Conservation (phyloP, 2,797 vertebrate species). For the Alectoris magna region DNA sequence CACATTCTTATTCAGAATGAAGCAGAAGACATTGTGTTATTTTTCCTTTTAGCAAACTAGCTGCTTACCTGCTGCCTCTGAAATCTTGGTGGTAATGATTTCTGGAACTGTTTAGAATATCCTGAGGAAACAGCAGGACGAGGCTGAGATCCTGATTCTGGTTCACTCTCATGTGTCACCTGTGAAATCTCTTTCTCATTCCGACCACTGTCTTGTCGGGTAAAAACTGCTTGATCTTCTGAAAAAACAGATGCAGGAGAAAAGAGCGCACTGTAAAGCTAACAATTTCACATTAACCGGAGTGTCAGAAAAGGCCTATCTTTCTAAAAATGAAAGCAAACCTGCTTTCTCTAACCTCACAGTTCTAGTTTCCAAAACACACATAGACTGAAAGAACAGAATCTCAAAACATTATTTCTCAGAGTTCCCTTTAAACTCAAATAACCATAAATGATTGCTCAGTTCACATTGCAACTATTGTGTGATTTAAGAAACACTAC, state of each 20-base stretch:
- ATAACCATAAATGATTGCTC: neutral
- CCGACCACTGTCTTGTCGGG: slow-evolving; percentile 76
- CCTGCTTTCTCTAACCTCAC: neutral
- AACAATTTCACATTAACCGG: neutral
- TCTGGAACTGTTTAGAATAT: slow-evolving; percentile 99
- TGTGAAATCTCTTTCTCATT: slow-evolving; percentile 77
- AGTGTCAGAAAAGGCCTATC: neutral
- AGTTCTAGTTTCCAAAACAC: neutral
- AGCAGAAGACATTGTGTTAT: neutral
- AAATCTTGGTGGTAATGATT: slow-evolving; percentile 96
- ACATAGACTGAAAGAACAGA: neutral
- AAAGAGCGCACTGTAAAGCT: neutral
- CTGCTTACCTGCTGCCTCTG: slow-evolving; percentile 94
- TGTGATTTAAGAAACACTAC: neutral
- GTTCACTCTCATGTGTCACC: slow-evolving; percentile 85
- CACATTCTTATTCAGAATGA: neutral
- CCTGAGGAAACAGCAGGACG: slow-evolving; percentile 92
- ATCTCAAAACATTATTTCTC: neutral
- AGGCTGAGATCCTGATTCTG: slow-evolving; percentile 87
- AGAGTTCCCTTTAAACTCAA: neutral
- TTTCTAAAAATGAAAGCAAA: neutral
- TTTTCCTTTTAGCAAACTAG: neutral
- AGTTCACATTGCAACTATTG: neutral
- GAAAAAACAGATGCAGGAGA: neutral
- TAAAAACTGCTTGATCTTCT: slow-evolving; percentile 74